Evolutionary conservation across 35 echinoderm and acorn worm genomes (phyloP), one percentile per base, ranked within the genome.

Genomic region (Chiridota heheva): DNA sequence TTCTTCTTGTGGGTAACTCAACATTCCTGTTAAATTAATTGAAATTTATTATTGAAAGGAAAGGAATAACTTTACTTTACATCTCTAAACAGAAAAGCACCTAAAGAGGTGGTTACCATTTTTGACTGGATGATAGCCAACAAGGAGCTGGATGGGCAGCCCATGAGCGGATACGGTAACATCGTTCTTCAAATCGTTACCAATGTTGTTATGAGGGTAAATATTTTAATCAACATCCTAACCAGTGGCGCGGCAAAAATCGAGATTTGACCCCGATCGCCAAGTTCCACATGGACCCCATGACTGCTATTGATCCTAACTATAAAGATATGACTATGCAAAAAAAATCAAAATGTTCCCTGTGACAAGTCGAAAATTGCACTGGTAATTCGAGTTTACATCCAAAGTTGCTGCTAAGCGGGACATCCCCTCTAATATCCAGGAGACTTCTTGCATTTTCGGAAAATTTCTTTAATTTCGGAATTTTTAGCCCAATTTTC

Each of bases 121-220:
- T 82, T 53, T 82, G 40, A 82, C 30, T 82, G 69, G 44, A 33
- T 44, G 8, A 36, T 82, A 26, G 55, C 62, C 17, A n/a, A 61
- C 32, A 44, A 69, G n/a, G 80, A 82, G 13, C 36, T 82, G 36
- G 80, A 82, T 45, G 80, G 80, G 6, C 80, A 82, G 60, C 80
- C 80, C 36, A 4, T 82, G 26, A 62, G 61, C 46, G 80, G 80
- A 7, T 82, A 67, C 33, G 80, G 80, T 1, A 68, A 25, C 13
- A 58, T 68, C 22, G 80, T 64, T 17, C 15, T 36, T 10, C 51
- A 12, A 22, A 82, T 82, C 31, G 41, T 82, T n/a, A 20, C 60
- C 2, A 82, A 33, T 38, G 51, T 58, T 17, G 63, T 82, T 6
- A 82, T 82, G 63, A 1, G 8, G 25, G 63, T 68, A 0, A 68